phyloP scores from a whole-genome alignment of 2,797 vertebrate species.

The Halcyon badia region DNA sequence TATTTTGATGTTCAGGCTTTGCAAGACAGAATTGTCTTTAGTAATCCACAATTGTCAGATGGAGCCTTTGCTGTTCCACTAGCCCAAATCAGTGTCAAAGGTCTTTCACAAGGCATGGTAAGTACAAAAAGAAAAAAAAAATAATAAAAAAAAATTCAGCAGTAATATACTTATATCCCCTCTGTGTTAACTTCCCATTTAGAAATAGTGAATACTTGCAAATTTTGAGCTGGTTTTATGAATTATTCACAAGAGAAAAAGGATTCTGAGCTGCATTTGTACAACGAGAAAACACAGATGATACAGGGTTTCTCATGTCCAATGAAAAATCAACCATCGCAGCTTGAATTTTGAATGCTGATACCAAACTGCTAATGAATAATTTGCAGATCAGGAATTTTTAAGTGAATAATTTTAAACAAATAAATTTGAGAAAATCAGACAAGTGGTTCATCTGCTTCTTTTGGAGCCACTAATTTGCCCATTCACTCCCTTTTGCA shows the following conservation, averaged over 20 bases:
- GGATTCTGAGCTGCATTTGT: conserved; percentile 48
- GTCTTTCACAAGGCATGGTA: background rate
- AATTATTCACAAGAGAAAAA: conserved; percentile 65
- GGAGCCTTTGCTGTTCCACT: background rate
- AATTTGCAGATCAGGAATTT: conserved; percentile 71
- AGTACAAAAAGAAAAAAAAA: background rate
- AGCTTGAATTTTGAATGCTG: conserved; percentile 59
- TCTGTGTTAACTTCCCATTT: conserved; percentile 11
- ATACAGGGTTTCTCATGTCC: conserved; percentile 57
- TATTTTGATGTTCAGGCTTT: background rate
- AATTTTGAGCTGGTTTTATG: conserved; percentile 60
- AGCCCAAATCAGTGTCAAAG: conserved; percentile 21
- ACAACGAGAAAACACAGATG: conserved; percentile 64
- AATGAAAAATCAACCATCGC: conserved; percentile 39
- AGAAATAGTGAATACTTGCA: conserved; percentile 51
- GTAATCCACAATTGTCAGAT: background rate
- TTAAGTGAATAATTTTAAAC: conserved; percentile 74
- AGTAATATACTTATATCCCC: background rate
- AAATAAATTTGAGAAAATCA: conserved; percentile 73
- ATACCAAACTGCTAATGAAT: conserved; percentile 66
- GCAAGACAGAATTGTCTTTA: conserved; percentile 23
- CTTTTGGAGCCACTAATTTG: conserved; percentile 65
- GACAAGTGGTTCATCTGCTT: conserved; percentile 72
- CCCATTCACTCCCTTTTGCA: conserved; percentile 64
- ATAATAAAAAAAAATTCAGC: background rate